phyloP scores from a whole-genome alignment of 2,888 invertebrate genomes.

The Cremastobaeus sp. region DNA sequence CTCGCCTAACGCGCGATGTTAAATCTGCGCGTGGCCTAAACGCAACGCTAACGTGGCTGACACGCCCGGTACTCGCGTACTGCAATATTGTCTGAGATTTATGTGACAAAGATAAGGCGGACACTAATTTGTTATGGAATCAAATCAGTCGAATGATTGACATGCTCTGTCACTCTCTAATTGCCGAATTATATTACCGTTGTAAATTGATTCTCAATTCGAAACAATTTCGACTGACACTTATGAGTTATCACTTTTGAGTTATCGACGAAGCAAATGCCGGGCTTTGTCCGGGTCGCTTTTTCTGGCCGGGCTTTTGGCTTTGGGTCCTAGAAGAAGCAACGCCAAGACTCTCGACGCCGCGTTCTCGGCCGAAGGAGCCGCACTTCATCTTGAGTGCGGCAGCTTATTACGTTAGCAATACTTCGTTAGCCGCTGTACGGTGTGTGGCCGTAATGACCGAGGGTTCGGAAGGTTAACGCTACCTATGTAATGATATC shows the following conservation, averaged over 20 bases:
- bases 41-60: constrained; percentile 58
- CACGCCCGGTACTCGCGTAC: constrained; percentile 63
- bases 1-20: constrained; percentile 70
- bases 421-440: constrained; percentile 63
- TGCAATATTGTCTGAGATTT: constrained; percentile 73
- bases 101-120: constrained; percentile 69
- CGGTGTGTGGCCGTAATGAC: constrained; percentile 66
- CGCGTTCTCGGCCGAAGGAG: constrained; percentile 53
- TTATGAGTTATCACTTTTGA: no score
- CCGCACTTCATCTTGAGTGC: constrained; percentile 39
- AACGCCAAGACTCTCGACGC: constrained; percentile 54
- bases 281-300: no score
- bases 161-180: constrained; percentile 67
- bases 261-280: no score
- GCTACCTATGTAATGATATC: constrained; percentile 62
- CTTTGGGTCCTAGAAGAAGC: no score
- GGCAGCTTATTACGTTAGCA: constrained; percentile 65
- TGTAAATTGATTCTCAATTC: constrained; percentile 37
- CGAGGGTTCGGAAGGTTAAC: constrained; percentile 59
- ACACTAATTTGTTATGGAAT: constrained; percentile 70
- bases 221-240: no score
- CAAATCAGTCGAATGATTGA: constrained; percentile 64
- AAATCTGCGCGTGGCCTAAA: constrained; percentile 66
- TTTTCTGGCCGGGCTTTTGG: no score
- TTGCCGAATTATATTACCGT: constrained; percentile 67